Conservation (phyloP, 2,797 vertebrate species). For the Perodicticus potto region DNA sequence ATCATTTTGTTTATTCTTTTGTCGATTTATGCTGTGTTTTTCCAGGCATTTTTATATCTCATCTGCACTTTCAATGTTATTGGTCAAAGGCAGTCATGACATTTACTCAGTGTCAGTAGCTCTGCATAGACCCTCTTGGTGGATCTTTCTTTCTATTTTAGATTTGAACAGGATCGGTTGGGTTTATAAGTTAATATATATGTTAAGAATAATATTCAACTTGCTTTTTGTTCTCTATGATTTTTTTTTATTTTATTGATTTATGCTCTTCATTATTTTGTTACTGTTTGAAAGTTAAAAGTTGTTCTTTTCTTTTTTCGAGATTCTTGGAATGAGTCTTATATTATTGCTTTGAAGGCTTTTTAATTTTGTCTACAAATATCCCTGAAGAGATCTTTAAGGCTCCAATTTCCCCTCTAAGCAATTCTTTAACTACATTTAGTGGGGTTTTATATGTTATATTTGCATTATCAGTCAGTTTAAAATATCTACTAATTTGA, state of each 20-base stretch:
- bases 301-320: background rate
- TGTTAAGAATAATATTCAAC: background rate
- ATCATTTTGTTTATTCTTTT: background rate
- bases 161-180: background rate
- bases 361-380: background rate
- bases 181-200: background rate
- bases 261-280: background rate
- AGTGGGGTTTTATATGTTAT: background rate
- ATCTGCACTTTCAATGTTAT: background rate
- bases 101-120: background rate
- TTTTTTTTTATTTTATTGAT: conserved; percentile 33
- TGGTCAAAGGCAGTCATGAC: background rate
- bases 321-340: background rate
- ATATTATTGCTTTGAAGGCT: background rate
- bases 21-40: background rate
- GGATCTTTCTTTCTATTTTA: background rate
- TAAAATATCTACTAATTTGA: background rate
- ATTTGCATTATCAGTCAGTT: background rate
- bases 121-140: background rate
- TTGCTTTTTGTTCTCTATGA: background rate
- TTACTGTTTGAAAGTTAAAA: background rate
- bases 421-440: background rate
- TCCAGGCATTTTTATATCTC: background rate
- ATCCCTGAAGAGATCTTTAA: background rate
- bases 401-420: background rate